Evolutionary conservation across 2,113 vertebrate genomes (phyloP).

Genomic region (Carlito syrichta): DNA sequence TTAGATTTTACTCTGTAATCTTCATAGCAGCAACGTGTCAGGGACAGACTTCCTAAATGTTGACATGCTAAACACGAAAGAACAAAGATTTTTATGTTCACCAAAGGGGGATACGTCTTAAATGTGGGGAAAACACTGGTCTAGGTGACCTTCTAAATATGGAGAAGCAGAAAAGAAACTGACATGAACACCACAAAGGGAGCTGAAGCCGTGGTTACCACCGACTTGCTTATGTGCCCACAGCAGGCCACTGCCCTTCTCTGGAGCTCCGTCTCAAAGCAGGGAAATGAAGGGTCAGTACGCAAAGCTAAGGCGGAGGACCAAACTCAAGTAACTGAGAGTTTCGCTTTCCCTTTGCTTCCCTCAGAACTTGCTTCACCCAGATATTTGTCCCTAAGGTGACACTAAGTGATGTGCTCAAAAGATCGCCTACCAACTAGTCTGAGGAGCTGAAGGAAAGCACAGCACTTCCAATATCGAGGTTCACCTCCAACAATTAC

Average conservation of each 20-base stretch:
- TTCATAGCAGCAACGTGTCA: accelerated
- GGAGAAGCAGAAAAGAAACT: neutral
- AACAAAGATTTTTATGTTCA: neutral
- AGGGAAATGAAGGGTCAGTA: neutral
- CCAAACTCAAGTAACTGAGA: neutral
- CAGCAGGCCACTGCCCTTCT: neutral
- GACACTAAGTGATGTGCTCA: neutral
- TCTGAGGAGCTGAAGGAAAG: accelerated
- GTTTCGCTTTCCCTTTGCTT: neutral
- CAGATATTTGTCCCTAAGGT: neutral
- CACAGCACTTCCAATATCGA: accelerated
- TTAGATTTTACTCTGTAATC: neutral
- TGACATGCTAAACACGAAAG: neutral
- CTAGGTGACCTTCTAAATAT: accelerated
- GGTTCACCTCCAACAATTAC: neutral
- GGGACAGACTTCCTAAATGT: neutral
- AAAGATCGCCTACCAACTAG: accelerated
- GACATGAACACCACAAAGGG: accelerated
- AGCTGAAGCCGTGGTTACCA: accelerated
- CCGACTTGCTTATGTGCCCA: accelerated
- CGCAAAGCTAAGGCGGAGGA: neutral
- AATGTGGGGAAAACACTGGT: accelerated
- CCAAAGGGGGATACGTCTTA: accelerated
- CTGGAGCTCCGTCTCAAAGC: accelerated
- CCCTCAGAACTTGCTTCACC: accelerated